Evolutionary conservation across 1,140 invertebrate species (phyloP).

Genomic region (Venturia canescens): DNA sequence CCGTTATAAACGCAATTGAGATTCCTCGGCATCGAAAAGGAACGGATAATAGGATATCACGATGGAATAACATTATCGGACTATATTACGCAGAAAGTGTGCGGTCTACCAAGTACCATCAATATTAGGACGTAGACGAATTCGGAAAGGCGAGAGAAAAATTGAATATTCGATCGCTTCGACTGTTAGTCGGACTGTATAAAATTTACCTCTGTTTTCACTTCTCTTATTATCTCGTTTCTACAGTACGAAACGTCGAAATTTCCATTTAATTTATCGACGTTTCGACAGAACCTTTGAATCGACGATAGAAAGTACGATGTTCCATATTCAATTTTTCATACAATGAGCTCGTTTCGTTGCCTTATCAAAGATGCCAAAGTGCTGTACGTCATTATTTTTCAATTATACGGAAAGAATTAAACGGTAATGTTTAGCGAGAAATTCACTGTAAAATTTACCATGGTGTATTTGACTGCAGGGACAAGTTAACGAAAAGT

Average conservation of each 20-base stretch:
- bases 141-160: neutral
- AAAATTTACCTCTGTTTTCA: neutral
- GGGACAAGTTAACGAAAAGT: no score
- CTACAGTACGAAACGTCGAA: neutral
- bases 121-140: constrained; percentile 19
- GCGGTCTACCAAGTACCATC: neutral
- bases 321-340: neutral
- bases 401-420: no score
- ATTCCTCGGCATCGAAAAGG: neutral
- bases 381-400: no score
- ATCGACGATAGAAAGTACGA: neutral
- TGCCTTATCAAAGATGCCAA: neutral
- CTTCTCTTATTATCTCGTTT: constrained; percentile 3
- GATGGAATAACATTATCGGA: constrained; percentile 11
- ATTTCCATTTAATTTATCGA: neutral
- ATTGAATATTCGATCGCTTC: constrained; percentile 26
- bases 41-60: constrained; percentile 2
- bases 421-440: no score
- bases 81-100: constrained; percentile 7
- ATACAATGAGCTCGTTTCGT: neutral
- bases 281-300: neutral
- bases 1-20: constrained; percentile 1
- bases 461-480: no score
- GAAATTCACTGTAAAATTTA: no score
- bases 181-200: neutral